Conservation (phyloP, 2,888 invertebrate genomes). For the Hypomecis punctinalis region DNA sequence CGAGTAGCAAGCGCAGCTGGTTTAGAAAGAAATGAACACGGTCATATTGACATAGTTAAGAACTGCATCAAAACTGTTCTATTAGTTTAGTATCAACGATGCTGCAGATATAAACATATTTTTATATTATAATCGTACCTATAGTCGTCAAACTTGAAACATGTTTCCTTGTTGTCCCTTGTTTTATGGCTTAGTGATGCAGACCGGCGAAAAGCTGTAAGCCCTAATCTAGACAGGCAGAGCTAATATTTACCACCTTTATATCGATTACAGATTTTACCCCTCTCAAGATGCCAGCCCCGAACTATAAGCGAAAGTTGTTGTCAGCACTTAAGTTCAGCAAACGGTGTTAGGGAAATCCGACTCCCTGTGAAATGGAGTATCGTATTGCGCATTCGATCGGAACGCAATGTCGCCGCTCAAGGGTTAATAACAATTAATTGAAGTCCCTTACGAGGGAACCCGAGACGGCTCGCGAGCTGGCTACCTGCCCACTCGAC, state of each 20-base stretch:
- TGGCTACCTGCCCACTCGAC: constrained; percentile 54
- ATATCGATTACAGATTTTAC: constrained; percentile 12
- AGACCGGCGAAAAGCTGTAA: neutral
- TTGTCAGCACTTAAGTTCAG: constrained; percentile 34
- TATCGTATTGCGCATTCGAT: constrained; percentile 57
- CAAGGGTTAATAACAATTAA: constrained; percentile 77
- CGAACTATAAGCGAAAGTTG: constrained; percentile 28
- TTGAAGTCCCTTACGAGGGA: constrained; percentile 70
- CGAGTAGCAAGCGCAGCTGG: too few species aligned
- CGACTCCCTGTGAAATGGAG: constrained; percentile 61
- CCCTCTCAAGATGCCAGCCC: constrained; percentile 5
- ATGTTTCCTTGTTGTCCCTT: too few species aligned
- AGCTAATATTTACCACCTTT: constrained; percentile 9
- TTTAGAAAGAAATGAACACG: too few species aligned
- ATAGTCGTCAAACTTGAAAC: too few species aligned
- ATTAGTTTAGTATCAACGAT: too few species aligned
- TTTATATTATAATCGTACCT: too few species aligned
- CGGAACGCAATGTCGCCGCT: constrained; percentile 50
- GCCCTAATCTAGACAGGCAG: neutral
- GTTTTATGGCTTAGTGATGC: neutral
- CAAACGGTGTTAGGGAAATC: constrained; percentile 52
- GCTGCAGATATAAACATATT: too few species aligned
- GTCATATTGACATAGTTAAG: too few species aligned
- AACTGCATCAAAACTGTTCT: too few species aligned
- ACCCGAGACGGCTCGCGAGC: constrained; percentile 66